phyloP scores from a whole-genome alignment of 2,113 vertebrate genomes.

The Motacilla tschutschensis region DNA sequence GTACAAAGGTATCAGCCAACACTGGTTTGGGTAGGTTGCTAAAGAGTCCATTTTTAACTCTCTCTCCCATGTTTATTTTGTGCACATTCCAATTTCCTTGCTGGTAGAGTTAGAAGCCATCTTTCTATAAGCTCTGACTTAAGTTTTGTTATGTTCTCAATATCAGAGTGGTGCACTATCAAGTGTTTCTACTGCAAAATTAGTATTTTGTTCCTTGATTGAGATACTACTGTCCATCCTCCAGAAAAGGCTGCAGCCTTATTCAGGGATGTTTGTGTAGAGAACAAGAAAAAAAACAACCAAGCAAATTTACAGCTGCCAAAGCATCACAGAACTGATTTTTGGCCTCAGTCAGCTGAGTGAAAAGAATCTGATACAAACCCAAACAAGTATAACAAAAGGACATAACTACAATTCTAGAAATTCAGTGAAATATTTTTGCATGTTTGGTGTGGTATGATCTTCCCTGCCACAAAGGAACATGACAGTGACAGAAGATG shows the following conservation, averaged over 20 bases:
- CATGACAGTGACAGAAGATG: not conserved
- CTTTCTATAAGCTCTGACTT: not conserved
- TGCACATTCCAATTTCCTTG: not conserved
- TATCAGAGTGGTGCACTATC: not conserved
- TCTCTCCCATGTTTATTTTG: accelerated
- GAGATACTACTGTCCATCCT: not conserved
- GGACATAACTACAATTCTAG: not conserved
- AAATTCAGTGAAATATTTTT: not conserved
- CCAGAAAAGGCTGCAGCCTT: not conserved
- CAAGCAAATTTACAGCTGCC: not conserved
- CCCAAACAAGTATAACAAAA: not conserved
- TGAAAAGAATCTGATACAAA: not conserved
- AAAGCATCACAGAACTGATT: not conserved
- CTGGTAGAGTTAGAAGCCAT: not conserved
- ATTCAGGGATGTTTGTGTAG: not conserved
- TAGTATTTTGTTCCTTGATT: not conserved
- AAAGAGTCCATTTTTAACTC: not conserved
- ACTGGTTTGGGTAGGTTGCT: not conserved
- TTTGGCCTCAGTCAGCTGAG: not conserved
- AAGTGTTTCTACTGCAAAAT: not conserved
- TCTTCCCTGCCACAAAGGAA: not conserved
- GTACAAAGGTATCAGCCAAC: not conserved
- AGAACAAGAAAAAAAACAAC: not conserved
- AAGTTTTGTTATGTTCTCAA: not conserved
- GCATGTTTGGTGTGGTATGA: not conserved